Conservation (phyloP, 2,888 invertebrate genomes). For the Prosopocoilus inquinatus region DNA sequence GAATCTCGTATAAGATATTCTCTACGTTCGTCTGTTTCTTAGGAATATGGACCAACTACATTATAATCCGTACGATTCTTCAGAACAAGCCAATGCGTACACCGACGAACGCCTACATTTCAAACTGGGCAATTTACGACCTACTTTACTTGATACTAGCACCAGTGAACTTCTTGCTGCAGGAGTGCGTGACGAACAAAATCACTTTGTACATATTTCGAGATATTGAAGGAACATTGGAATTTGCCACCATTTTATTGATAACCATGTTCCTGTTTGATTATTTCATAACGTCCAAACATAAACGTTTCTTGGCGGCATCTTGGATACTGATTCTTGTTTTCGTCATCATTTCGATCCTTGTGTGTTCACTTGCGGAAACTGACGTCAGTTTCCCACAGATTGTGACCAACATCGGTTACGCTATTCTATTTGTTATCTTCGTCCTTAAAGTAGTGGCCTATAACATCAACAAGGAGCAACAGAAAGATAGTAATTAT, state of each 20-base stretch:
- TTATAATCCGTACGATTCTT: conserved; percentile 20
- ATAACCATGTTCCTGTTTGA: conserved; percentile 20
- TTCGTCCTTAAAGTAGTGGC: conserved; percentile 18
- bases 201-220: conserved; percentile 16
- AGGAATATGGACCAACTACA: conserved; percentile 19
- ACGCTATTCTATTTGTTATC: conserved; percentile 15
- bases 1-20: conserved; percentile 17
- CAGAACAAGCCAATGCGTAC: conserved; percentile 20
- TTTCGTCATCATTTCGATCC: conserved; percentile 15
- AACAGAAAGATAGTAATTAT: conserved; percentile 20
- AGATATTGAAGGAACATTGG: conserved; percentile 18
- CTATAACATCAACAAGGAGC: conserved; percentile 16
- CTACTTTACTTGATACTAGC: conserved; percentile 17
- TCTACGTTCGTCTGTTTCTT: conserved; percentile 18
- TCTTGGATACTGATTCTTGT: conserved; percentile 17
- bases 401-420: conserved; percentile 14
- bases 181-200: conserved; percentile 3
- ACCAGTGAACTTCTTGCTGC: conserved; percentile 17
- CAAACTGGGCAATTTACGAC: conserved; percentile 21
- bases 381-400: conserved; percentile 10
- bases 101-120: conserved; percentile 20
- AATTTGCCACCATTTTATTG: conserved; percentile 18
- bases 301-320: conserved; percentile 15
- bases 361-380: conserved; percentile 14
- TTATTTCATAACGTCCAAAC: conserved; percentile 17